A percentile compares a stretch with the other conserved stretches of the same genome.
Conservation (phyloP, 92 coral and sea anemone genomes). For the Heteractis magnifica region DNA sequence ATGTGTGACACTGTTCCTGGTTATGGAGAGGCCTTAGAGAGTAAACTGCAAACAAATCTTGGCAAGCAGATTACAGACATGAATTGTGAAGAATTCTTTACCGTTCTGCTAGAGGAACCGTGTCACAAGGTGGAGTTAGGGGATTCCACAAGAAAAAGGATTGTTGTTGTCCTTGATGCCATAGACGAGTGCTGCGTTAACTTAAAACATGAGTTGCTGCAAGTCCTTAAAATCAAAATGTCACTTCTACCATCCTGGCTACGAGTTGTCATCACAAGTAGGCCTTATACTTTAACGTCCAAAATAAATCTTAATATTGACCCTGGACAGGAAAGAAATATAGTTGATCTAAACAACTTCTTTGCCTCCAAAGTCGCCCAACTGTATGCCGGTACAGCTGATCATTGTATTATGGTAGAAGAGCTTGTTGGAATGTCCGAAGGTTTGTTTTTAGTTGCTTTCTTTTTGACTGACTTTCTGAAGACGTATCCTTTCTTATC, state of each 20-base stretch:
- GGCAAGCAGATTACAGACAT: constrained; percentile 17
- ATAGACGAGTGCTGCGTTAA: neutral
- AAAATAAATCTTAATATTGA: neutral
- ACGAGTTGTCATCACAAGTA: neutral
- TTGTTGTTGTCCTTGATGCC: neutral
- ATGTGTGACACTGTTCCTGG: constrained; percentile 40
- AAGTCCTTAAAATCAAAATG: neutral
- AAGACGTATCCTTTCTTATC: constrained; percentile 12
- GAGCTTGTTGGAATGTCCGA: constrained; percentile 5
- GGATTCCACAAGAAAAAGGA: neutral
- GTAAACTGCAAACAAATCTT: constrained; percentile 24
- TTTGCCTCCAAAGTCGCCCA: neutral
- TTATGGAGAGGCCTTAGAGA: constrained; percentile 34
- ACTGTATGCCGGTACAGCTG: neutral
- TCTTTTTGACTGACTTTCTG: constrained; percentile 44
- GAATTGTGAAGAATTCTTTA: constrained; percentile 25
- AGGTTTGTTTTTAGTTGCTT: constrained; percentile 75
- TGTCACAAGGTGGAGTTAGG: neutral
- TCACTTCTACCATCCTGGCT: neutral
- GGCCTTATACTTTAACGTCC: neutral
- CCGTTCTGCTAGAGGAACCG: constrained; percentile 1
- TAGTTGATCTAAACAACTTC: neutral
- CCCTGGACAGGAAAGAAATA: neutral
- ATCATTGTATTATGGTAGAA: neutral
- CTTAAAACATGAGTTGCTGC: neutral